Conservation (phyloP, 2,888 invertebrate species). For the Drosophila nr. perissopoda region DNA sequence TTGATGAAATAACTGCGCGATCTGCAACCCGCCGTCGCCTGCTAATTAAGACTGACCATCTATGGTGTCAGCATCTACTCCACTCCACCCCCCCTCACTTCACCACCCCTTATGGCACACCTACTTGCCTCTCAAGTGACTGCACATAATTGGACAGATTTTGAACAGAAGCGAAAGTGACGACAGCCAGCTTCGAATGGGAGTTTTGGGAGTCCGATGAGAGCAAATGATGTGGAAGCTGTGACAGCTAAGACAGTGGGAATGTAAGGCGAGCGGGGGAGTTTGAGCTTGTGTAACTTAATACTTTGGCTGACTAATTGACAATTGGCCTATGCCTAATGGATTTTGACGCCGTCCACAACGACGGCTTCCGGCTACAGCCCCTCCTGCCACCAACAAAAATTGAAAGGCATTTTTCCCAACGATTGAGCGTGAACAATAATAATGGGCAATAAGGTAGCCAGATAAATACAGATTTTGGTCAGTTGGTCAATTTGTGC, state of each 20-base stretch:
- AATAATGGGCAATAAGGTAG: slow-evolving; percentile 40
- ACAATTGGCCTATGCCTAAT: slow-evolving; percentile 73
- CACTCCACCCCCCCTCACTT: background rate
- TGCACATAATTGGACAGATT: slow-evolving; percentile 72
- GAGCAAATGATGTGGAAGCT: slow-evolving; percentile 18
- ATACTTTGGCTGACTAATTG: slow-evolving; percentile 60
- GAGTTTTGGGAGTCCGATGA: slow-evolving; percentile 13
- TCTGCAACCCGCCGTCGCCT: slow-evolving; percentile 45
- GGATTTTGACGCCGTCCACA: slow-evolving; percentile 69
- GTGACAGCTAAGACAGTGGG: background rate
- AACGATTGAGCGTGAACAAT: slow-evolving; percentile 49
- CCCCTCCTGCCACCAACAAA: background rate
- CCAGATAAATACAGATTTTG: slow-evolving; percentile 53
- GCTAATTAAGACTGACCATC: slow-evolving; percentile 80
- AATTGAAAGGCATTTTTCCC: slow-evolving; percentile 25
- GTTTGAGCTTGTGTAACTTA: slow-evolving; percentile 48
- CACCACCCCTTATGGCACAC: background rate
- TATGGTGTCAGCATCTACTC: slow-evolving; percentile 43
- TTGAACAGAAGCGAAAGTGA: slow-evolving; percentile 73
- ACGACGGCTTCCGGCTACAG: slow-evolving; percentile 55
- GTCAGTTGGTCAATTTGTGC: slow-evolving; percentile 64
- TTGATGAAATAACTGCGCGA: slow-evolving; percentile 78
- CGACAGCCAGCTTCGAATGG: slow-evolving; percentile 21
- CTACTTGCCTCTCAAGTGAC: slow-evolving; percentile 19
- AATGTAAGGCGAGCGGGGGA: background rate